Evolutionary conservation across 2,797 vertebrate genomes (phyloP), one percentile per base, ranked within the genome.

Genomic region (Coracias cyanogaster): DNA sequence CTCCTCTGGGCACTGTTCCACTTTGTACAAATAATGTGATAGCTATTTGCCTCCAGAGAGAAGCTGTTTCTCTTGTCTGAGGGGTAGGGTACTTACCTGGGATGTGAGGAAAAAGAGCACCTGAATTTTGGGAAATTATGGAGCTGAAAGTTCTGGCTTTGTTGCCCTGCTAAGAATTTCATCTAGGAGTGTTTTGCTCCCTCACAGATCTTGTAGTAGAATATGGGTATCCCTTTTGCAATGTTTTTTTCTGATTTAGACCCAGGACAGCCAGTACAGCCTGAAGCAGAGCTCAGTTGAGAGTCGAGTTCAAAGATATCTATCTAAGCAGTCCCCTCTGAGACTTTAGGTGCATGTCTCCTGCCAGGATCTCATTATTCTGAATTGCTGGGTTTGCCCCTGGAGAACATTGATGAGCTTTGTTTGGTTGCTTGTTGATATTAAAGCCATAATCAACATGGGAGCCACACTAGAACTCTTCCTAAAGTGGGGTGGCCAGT

Each of bases 1-100:
- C 31, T 92, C 86, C 77, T 82, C 43, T 62, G 93, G 82, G 95
- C 93, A 70, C 73, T 86, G 93, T 95, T 93, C 93, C 71, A 95
- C 66, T 96, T 94, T 76, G 66, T 86, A 89, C 76, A 95, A 93
- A 92, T 72, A 86, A 76, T 4, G 26, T 54, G 66, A 79, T 86
- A 89, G 33, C 41, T 83, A 25, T 69, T 88, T 70, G 13, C n/a
- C 77, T 93, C 71, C 41, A 86, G 78, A 87, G 78, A 87, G 60
- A 77, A 54, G 25, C 61, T 22, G 24, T 77, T 92, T 73, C 81
- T 92, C 15, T 52, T 7, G 3, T 79, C 67, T 82, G 62, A 85
- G 46, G 41, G 35, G 14, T 48, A 70, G 13, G 22, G 18, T 66
- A 52, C 71, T 77, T 92, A 82, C 67, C 77, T 78, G 45, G 51